Evolutionary conservation across 2,797 vertebrate genomes (phyloP).

Genomic region (Siniperca obscura): DNA sequence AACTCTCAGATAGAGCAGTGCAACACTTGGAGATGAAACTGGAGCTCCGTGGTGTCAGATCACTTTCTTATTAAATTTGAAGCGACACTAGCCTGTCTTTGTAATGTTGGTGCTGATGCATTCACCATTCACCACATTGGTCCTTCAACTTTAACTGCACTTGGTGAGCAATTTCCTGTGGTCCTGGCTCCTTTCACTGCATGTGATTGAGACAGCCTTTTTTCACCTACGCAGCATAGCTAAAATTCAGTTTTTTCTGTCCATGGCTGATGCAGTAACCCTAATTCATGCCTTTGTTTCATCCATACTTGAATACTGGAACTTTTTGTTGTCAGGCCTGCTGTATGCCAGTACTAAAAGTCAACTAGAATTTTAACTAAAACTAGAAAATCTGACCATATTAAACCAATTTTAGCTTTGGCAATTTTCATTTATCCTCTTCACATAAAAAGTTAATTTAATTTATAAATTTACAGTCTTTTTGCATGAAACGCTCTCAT

Average conservation of each 20-base stretch:
- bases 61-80: no score
- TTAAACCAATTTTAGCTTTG: neutral
- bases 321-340: neutral
- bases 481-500: neutral
- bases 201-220: neutral
- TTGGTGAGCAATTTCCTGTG: neutral
- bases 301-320: neutral
- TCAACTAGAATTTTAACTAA: neutral
- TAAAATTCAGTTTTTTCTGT: neutral
- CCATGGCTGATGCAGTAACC: neutral
- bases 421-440: neutral
- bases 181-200: neutral
- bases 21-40: neutral
- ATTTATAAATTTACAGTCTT: neutral
- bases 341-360: neutral
- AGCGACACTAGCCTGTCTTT: no score
- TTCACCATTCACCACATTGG: no score
- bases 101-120: no score
- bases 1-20: neutral
- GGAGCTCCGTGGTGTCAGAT: neutral
- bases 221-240: neutral
- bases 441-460: neutral
- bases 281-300: neutral
- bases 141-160: no score
- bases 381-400: neutral